A percentile compares a stretch with the other conserved stretches of the same genome.
phyloP scores from a whole-genome alignment of 2,113 vertebrate species.

The Chionis minor region DNA sequence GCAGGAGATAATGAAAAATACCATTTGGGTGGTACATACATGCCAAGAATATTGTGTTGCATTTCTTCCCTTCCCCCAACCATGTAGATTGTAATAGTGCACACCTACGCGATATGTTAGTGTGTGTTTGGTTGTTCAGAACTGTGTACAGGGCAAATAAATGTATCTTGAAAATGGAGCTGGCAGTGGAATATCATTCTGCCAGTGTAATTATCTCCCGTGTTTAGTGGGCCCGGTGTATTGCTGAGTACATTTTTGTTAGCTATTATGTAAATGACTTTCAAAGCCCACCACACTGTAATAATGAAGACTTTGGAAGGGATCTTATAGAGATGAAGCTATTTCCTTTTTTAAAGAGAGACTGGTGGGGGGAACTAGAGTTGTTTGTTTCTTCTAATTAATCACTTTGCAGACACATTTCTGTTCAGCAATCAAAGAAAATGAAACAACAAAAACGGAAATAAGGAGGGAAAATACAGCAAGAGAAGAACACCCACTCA shows the following conservation, averaged over 20 bases:
- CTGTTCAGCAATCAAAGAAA: slow-evolving; percentile 61
- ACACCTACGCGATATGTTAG: slow-evolving; percentile 60
- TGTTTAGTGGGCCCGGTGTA: slow-evolving; percentile 70
- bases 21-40: slow-evolving; percentile 74
- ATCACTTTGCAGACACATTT: slow-evolving; percentile 51
- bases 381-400: slow-evolving; percentile 63
- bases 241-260: slow-evolving; percentile 75
- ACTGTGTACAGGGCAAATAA: slow-evolving; percentile 66
- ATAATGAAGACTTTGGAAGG: slow-evolving; percentile 63
- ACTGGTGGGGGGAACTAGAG: background rate
- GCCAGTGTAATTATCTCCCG: slow-evolving; percentile 67
- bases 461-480: background rate
- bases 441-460: slow-evolving; percentile 28
- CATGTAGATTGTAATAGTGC: slow-evolving; percentile 10
- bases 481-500: slow-evolving; percentile 29
- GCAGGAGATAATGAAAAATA: slow-evolving; percentile 77
- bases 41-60: slow-evolving; percentile 57
- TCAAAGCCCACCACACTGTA: slow-evolving; percentile 69
- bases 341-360: slow-evolving; percentile 2
- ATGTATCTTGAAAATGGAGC: slow-evolving; percentile 70
- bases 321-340: slow-evolving; percentile 25
- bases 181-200: slow-evolving; percentile 73
- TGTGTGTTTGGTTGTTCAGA: slow-evolving; percentile 59
- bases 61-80: slow-evolving; percentile 52
- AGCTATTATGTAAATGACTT: slow-evolving; percentile 78